A percentile compares a stretch with the other conserved stretches of the same genome.
phyloP scores from a whole-genome alignment of 2,113 vertebrate genomes.

The Gadus chalcogrammus region DNA sequence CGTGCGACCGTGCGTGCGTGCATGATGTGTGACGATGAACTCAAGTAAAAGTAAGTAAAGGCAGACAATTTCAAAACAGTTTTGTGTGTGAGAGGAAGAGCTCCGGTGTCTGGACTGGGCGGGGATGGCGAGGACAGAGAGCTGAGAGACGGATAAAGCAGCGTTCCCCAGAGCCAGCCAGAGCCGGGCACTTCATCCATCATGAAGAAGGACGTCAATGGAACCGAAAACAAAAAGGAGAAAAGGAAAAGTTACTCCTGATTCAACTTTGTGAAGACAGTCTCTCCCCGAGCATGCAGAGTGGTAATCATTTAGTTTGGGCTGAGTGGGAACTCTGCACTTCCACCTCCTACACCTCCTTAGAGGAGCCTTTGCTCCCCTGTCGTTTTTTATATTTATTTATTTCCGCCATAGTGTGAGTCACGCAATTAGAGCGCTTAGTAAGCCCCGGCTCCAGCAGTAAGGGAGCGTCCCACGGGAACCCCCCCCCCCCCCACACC shows the following conservation, averaged over 20 bases:
- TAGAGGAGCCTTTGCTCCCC: conserved; percentile 28
- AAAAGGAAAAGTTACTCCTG: background rate
- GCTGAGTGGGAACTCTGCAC: conserved; percentile 38
- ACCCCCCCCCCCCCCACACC: conserved; percentile 39
- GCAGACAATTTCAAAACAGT: background rate
- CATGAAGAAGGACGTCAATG: background rate
- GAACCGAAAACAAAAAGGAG: background rate
- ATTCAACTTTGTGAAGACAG: conserved; percentile 1
- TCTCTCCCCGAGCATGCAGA: conserved; percentile 30
- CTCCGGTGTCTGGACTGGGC: background rate
- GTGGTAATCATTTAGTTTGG: conserved; percentile 48
- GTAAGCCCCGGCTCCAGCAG: conserved; percentile 51
- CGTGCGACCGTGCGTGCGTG: background rate
- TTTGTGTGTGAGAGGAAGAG: background rate
- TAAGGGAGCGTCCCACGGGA: conserved; percentile 65
- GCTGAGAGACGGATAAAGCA: no score
- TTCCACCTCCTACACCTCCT: conserved; percentile 23
- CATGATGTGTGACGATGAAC: background rate
- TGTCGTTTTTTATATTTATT: background rate
- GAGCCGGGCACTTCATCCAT: background rate
- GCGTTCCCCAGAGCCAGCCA: no score
- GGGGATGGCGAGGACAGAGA: no score
- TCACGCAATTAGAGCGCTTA: conserved; percentile 64
- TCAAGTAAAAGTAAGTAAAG: background rate
- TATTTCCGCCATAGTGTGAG: conserved; percentile 33